phyloP scores from a whole-genome alignment of 2,888 invertebrate species.

The Cataglyphis livida region DNA sequence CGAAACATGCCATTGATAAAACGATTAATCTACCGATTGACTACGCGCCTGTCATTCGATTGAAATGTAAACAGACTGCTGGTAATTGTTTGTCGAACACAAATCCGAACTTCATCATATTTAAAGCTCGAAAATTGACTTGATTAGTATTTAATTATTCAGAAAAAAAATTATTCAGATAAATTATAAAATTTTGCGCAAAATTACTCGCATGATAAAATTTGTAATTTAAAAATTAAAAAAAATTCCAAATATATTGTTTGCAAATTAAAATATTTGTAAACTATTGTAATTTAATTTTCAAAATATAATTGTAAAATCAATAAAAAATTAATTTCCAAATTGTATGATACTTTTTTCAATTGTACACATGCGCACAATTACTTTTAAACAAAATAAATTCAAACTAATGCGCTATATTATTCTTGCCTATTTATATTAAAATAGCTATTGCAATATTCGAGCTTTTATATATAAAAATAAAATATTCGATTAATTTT shows the following conservation, averaged over 20 bases:
- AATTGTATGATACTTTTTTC: background rate
- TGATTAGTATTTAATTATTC: background rate
- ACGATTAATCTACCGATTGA: slow-evolving; percentile 48
- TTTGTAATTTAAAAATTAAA: background rate
- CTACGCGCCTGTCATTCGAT: slow-evolving; percentile 22
- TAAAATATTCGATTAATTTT: background rate
- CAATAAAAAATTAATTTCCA: background rate
- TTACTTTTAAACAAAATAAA: background rate
- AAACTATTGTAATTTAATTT: background rate
- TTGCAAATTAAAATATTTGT: background rate
- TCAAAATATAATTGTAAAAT: background rate
- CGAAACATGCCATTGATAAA: slow-evolving; percentile 55
- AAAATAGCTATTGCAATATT: background rate
- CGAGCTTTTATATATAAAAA: background rate
- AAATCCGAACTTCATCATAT: background rate
- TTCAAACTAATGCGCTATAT: background rate
- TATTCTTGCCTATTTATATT: background rate
- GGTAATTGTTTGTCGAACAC: slow-evolving; percentile 38
- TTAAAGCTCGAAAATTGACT: slow-evolving; percentile 1
- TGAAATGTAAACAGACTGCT: slow-evolving; percentile 26
- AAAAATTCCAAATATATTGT: background rate
- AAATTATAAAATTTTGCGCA: background rate
- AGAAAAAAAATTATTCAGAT: slow-evolving; percentile 14
- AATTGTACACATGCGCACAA: background rate
- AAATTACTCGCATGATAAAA: background rate